phyloP scores from a whole-genome alignment of 2,797 vertebrate species.

The Trachurus trachurus region DNA sequence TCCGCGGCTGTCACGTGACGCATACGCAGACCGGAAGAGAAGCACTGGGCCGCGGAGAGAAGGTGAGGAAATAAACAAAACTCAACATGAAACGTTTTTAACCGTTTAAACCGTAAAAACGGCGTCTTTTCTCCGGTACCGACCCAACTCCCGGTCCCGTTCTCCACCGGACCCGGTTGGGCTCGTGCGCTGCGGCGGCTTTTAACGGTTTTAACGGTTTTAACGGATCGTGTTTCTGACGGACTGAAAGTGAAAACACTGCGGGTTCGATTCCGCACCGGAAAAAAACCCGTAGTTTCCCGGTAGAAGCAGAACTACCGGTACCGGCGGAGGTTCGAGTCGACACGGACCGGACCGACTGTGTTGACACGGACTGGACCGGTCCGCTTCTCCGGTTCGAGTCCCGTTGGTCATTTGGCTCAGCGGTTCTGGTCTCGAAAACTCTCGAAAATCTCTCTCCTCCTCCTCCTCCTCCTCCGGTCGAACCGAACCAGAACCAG shows the following conservation, averaged over 20 bases:
- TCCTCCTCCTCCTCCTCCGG: no score
- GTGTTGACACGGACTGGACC: no score
- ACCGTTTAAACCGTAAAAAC: fast-evolving
- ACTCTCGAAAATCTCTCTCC: no score
- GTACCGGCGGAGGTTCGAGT: no score
- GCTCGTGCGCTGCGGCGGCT: not conserved
- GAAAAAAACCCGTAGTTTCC: not conserved
- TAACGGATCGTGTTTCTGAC: conserved; percentile 1
- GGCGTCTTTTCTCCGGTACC: fast-evolving
- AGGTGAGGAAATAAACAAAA: conserved; percentile 83
- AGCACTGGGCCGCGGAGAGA: conserved; percentile 45
- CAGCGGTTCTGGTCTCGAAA: fast-evolving
- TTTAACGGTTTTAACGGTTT: no score
- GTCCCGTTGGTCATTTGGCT: not conserved
- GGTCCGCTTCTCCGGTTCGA: no score
- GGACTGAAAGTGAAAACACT: conserved; percentile 37
- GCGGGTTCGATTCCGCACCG: not conserved
- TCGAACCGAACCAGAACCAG: not conserved
- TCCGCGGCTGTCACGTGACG: conserved; percentile 55
- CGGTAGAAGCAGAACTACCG: no score
- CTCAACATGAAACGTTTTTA: not conserved
- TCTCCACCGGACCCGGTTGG: not conserved
- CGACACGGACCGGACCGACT: no score
- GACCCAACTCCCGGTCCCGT: fast-evolving
- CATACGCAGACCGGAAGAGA: conserved; percentile 67